Base-by-base conservation (phyloP, 2,797 vertebrate genomes). In the Anolis apletophallus region DNA sequence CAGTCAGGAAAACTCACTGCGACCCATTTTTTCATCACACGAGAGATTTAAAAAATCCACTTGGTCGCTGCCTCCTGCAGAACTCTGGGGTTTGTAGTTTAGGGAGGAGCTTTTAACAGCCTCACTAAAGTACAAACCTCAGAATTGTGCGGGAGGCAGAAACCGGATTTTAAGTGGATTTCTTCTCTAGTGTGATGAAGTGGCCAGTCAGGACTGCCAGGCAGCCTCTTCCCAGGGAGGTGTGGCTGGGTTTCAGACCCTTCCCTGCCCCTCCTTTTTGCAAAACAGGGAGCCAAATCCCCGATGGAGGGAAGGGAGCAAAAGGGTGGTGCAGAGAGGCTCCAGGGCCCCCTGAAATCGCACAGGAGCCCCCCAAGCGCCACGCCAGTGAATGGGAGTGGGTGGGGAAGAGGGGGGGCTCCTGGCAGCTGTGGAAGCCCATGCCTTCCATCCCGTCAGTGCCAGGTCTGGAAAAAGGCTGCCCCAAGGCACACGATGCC, bases 401-500 rank as follows among this genome's bases (percentile, higher is more conserved):
- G 26, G 40, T 46, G 40, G 34, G 71, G 46, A 46, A 46, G 3
- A 6, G 32, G 40, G 72, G 46, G 67, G 64, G 2, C n/a, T 23
- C 40, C 14, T 1, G 46, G 46, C 78, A 50, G 32, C 69, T 19
- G 57, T 5, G 19, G 57, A 71, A 23, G 72, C 10, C 76, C 3
- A 74, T 1, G 81, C 75, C 46, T 52, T 61, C 52, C 34, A 50
- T 11, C 34, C 13, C 40, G 40, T 40, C 78, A 36, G 23, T 61
- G n/a, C 21, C 32, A 23, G 57, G 85, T 79, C 87, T 87, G 0
- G 69, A 83, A 59, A n/a, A 61, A 1, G 64, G 84, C 73, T 76
- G 89, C 84, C n/a, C n/a, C 78, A 54, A 7, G 59, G 85, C 80
- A 26, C n/a, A 23, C 14, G 72, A 77, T 85, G 86, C 85, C 87